Evolutionary conservation across 2,113 vertebrate species (phyloP), one percentile per base, ranked within the genome.

Genomic region (Halichoerus grypus): DNA sequence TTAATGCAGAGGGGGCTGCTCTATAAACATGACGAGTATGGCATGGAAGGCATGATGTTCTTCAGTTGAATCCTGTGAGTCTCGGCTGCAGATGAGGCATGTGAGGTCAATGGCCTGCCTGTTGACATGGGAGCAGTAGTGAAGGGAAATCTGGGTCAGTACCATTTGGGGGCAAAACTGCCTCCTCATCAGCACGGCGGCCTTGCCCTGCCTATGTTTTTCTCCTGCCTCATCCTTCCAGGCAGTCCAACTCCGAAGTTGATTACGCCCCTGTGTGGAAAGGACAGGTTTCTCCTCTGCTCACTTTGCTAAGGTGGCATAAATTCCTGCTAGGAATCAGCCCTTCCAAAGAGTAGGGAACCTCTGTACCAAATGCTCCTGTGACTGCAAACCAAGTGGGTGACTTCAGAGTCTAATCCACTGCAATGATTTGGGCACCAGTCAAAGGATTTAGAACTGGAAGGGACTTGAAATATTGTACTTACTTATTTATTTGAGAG

Each of bases 371-470:
- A 81, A 84, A 84, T 46, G 15, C 15, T 79, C 18, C 55, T 2
- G 22, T 0, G 2, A 57, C 7, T 0, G 3, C 14, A 72, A 80
- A 74, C 14, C 16, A 15, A 8, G 15, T 33, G 4, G 2, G 72
- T 33, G 33, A 76, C 31, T 83, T 76, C 49, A 57, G 36, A 39
- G 16, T 28, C 57, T 14, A 87, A n/a, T n/a, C n/a, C 15, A 7
- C 39, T 1, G 21, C 46, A 65, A 13, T 61, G 61, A 80, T 79
- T 88, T 46, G 55, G 91, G 71, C 21, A 36, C 7, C 2, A 71
- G 65, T 92, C 39, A 84, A 83, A 89, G 82, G 65, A 97, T 61
- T 93, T 91, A 36, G 59, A 90, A 53, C 67, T 67, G 22, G 59
- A 81, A 67, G 10, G 15, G 39, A 69, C 36, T 63, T 96, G 36